phyloP scores from a whole-genome alignment of 2,113 vertebrate genomes.

The Paracanthobrama guichenoti region DNA sequence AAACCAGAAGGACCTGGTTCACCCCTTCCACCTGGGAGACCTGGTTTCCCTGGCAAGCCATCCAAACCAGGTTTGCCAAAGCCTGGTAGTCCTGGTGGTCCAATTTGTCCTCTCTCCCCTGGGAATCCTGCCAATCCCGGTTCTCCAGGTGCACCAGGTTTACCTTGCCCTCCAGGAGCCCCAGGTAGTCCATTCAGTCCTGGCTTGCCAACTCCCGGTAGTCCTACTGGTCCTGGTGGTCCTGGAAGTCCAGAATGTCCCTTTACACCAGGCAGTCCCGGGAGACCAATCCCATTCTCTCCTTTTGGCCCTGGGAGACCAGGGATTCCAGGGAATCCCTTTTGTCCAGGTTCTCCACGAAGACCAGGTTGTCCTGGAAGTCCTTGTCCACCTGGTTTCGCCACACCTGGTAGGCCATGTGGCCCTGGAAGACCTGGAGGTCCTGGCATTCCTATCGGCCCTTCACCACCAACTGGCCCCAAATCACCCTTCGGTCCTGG shows the following conservation, averaged over 20 bases:
- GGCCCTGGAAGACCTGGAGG: constrained; percentile 73
- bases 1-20: constrained; percentile 76
- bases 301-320: constrained; percentile 84
- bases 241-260: constrained; percentile 84
- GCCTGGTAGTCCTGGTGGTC: constrained; percentile 82
- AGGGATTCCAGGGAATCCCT: constrained; percentile 81
- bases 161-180: constrained; percentile 83
- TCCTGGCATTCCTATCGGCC: constrained; percentile 69
- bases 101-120: constrained; percentile 83
- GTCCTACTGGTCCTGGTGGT: constrained; percentile 80
- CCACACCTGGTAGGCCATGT: constrained; percentile 78
- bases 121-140: constrained; percentile 78
- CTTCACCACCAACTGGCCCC: constrained; percentile 68
- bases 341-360: constrained; percentile 87
- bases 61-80: constrained; percentile 90
- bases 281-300: constrained; percentile 84
- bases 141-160: constrained; percentile 84
- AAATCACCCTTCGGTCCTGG: constrained; percentile 70
- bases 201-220: constrained; percentile 85
- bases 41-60: constrained; percentile 86
- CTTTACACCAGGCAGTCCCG: constrained; percentile 87
- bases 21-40: constrained; percentile 83
- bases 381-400: constrained; percentile 84
- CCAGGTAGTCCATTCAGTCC: constrained; percentile 89
- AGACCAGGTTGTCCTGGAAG: constrained; percentile 84